Conservation (phyloP, 2,888 invertebrate species). For the Melanotus villosus region DNA sequence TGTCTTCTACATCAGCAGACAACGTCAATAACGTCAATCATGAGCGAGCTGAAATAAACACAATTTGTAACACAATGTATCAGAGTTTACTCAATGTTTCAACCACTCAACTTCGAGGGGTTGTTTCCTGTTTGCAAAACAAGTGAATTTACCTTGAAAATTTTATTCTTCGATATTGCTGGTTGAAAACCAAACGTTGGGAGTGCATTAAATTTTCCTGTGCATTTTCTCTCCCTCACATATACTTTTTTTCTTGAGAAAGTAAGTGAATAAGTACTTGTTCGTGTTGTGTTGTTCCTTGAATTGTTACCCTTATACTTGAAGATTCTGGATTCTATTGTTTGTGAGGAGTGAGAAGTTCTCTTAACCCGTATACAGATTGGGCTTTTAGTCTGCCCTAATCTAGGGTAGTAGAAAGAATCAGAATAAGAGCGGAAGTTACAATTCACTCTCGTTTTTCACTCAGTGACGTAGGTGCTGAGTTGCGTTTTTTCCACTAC, state of each 20-base stretch:
- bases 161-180: too few relatives aligned
- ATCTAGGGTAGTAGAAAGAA: slow-evolving; percentile 32
- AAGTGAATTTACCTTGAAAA: too few relatives aligned
- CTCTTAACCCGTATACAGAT: slow-evolving; percentile 35
- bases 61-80: slow-evolving; percentile 7
- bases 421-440: slow-evolving; percentile 30
- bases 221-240: not conserved
- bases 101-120: not conserved
- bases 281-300: slow-evolving; percentile 17
- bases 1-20: slow-evolving; percentile 1
- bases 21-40: slow-evolving; percentile 14
- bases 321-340: slow-evolving; percentile 21
- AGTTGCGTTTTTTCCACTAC: not conserved
- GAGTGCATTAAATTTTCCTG: too few relatives aligned
- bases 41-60: slow-evolving; percentile 2
- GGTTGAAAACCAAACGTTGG: too few relatives aligned
- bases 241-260: not conserved
- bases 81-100: not conserved
- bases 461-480: slow-evolving; percentile 28
- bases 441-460: slow-evolving; percentile 43
- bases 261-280: slow-evolving; percentile 7
- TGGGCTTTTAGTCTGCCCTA: slow-evolving; percentile 33
- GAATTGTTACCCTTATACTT: slow-evolving; percentile 18
- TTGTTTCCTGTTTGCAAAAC: too few relatives aligned
- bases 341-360: slow-evolving; percentile 30